Conservation (phyloP, 2,888 invertebrate genomes). For the Icerya purchasi region DNA sequence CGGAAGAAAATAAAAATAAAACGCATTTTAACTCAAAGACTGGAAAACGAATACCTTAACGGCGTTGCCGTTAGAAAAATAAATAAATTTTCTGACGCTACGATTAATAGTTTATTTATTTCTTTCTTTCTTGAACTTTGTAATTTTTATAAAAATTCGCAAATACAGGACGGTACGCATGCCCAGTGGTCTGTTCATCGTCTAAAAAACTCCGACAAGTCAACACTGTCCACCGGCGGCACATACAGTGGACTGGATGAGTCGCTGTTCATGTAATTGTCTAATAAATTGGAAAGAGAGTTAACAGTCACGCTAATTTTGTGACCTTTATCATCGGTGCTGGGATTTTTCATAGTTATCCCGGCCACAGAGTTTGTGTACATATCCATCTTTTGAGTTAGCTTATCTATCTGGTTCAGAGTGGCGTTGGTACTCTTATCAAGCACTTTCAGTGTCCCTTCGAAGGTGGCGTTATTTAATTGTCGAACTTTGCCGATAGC, state of each 20-base stretch:
- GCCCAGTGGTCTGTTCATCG: slow-evolving; percentile 1
- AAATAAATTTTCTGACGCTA: too few relatives aligned
- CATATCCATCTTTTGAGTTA: not conserved
- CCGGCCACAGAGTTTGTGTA: slow-evolving; percentile 6
- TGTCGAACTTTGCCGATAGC: not conserved
- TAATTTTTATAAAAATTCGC: too few relatives aligned
- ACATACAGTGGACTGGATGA: not conserved
- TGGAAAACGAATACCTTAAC: too few relatives aligned
- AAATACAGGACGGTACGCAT: too few relatives aligned
- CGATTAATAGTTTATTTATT: too few relatives aligned
- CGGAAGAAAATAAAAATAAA: too few relatives aligned
- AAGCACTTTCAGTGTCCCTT: slow-evolving; percentile 1
- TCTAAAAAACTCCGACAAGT: slow-evolving; percentile 4
- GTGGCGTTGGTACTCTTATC: not conserved
- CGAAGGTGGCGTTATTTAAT: not conserved
- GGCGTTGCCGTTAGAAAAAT: too few relatives aligned
- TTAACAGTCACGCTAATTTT: too few relatives aligned
- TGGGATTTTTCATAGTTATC: not conserved
- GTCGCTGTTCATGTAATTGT: not conserved
- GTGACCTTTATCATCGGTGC: slow-evolving; percentile 2
- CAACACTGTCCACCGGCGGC: slow-evolving; percentile 1
- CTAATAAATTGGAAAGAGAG: not conserved
- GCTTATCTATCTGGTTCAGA: not conserved
- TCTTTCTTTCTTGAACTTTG: too few relatives aligned
- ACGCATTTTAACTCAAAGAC: too few relatives aligned